These are phyloP conservation scores for Argyrosomus regius DNA, from an alignment of 2,797 vertebrate genomes.

Conservation along the genomic window DNA sequence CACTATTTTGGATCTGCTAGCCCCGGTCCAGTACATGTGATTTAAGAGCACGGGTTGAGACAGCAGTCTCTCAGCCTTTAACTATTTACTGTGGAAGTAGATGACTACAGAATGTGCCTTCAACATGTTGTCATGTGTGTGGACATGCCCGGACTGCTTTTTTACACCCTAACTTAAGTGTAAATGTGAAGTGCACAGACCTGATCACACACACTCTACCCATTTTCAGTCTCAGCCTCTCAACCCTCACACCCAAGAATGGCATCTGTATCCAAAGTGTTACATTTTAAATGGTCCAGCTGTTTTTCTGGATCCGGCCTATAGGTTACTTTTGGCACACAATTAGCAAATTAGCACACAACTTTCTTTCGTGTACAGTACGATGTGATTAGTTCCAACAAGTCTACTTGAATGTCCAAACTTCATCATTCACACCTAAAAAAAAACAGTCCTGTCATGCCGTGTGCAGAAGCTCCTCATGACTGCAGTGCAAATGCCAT, in stretches of 20 bases:
- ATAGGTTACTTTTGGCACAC: neutral
- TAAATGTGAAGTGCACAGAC: constrained; percentile 20
- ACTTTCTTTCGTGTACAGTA: neutral
- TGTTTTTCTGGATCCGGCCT: neutral
- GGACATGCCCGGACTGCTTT: constrained; percentile 57
- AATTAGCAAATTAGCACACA: neutral
- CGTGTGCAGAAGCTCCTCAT: neutral
- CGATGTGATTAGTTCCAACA: neutral
- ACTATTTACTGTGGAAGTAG: neutral
- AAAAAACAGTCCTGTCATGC: constrained; percentile 17
- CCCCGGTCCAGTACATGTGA: neutral
- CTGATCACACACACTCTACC: constrained; percentile 3
- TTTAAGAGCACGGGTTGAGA: constrained; percentile 36
- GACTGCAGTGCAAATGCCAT: neutral
- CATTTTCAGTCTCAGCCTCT: constrained; percentile 19
- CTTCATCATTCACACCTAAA: constrained; percentile 19
- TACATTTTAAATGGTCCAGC: constrained; percentile 47
- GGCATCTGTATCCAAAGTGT: constrained; percentile 66
- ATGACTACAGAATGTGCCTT: constrained; percentile 31
- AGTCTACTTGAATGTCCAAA: neutral
- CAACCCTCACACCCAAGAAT: constrained; percentile 53
- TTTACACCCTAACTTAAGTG: constrained; percentile 9
- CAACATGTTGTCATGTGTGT: constrained; percentile 41
- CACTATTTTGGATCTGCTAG: neutral
- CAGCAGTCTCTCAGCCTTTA: constrained; percentile 26